Percentiles rank a stretch among this genome's conserved stretches.
phyloP scores from a whole-genome alignment of 2,113 vertebrate genomes.

The human (Homo sapiens) region DNA sequence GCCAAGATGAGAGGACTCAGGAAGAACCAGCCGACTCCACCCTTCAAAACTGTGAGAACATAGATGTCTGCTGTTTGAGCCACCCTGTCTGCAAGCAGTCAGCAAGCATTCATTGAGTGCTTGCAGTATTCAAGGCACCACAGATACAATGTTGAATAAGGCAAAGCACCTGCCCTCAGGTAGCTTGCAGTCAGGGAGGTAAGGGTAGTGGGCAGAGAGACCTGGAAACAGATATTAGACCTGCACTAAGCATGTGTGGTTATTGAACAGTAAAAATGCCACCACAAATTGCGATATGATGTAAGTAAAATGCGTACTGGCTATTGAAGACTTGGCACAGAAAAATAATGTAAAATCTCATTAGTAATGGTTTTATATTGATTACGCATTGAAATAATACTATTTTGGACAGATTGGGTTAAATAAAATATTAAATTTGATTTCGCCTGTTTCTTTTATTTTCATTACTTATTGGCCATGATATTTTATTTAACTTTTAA shows the following conservation, averaged over 20 bases:
- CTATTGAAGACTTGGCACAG: neutral
- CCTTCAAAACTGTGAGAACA: neutral
- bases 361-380: neutral
- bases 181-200: neutral
- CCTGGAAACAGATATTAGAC: neutral
- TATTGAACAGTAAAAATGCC: neutral
- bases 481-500: too few species aligned
- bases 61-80: neutral
- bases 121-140: rapidly evolving
- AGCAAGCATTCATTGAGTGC: rapidly evolving
- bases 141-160: rapidly evolving
- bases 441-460: neutral
- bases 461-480: neutral
- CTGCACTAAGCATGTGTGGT: rapidly evolving
- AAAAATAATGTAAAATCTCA: neutral
- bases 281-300: too few species aligned
- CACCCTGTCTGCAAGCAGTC: too few species aligned
- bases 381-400: neutral
- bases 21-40: neutral
- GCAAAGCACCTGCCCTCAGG: neutral
- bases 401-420: neutral
- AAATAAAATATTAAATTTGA: conserved; percentile 14
- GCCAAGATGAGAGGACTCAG: neutral
- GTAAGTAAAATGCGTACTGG: rapidly evolving
- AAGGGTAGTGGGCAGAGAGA: neutral